These are phyloP conservation scores for Mormyrus hasselquistii DNA, from an alignment of 2,797 vertebrate genomes.

Conservation along the genomic window DNA sequence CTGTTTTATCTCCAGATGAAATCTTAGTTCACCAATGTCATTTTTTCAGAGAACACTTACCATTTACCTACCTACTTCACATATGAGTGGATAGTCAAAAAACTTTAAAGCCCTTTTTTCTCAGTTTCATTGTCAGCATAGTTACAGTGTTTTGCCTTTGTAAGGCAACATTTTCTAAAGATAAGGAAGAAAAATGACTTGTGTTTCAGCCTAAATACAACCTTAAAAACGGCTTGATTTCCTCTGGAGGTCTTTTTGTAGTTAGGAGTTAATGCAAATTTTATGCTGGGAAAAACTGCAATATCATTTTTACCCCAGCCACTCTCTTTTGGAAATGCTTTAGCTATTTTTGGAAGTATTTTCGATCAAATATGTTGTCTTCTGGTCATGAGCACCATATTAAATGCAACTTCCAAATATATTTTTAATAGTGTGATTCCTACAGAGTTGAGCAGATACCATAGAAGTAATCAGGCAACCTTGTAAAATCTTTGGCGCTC, in stretches of 20 bases:
- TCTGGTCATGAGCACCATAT: not conserved
- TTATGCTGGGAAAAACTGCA: constrained; percentile 13
- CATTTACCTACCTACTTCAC: not conserved
- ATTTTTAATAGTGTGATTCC: not conserved
- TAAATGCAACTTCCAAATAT: not conserved
- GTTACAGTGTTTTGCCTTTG: not conserved
- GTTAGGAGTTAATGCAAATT: not conserved
- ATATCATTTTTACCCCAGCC: not conserved
- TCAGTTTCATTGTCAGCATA: not conserved
- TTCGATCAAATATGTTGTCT: not conserved
- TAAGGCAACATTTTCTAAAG: not conserved
- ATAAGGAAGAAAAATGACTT: not conserved
- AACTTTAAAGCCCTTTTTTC: not conserved
- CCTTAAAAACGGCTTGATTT: constrained; percentile 5
- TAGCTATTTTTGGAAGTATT: not conserved
- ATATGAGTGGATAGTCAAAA: not conserved
- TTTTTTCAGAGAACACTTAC: not conserved
- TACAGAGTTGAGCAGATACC: not conserved
- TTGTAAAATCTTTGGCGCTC: not conserved
- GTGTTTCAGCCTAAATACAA: not conserved
- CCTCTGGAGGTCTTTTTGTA: constrained; percentile 1
- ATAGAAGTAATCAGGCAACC: not conserved
- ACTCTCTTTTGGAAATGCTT: not conserved
- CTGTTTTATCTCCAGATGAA: not conserved
- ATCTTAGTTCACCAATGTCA: not conserved